Conservation (phyloP, 64 coral and sea anemone species). For the Dendronephthya gigantea region DNA sequence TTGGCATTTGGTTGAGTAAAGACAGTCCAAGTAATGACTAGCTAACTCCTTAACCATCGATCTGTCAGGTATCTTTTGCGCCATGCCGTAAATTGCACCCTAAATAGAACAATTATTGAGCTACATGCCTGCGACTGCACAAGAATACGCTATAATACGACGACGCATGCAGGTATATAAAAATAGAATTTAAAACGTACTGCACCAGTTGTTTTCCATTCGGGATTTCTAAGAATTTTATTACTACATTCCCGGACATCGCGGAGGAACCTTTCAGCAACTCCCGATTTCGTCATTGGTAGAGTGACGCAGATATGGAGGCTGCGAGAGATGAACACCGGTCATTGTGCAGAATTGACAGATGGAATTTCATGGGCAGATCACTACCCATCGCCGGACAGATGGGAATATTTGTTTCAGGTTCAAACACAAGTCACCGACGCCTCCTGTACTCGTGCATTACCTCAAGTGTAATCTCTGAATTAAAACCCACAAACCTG, state of each 20-base stretch:
- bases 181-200: not conserved
- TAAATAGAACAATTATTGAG: not conserved
- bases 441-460: too few species aligned
- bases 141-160: not conserved
- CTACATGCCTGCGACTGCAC: not conserved
- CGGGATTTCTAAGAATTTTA: not conserved
- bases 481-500: not conserved
- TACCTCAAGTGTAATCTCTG: too few species aligned
- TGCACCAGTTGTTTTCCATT: not conserved
- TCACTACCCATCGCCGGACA: too few species aligned
- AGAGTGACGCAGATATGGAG: not conserved
- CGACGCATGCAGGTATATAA: too few species aligned
- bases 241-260: not conserved
- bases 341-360: too few species aligned
- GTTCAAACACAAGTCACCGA: too few species aligned
- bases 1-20: not conserved
- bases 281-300: not conserved
- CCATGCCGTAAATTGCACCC: constrained; percentile 3
- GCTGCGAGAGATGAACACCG: not conserved
- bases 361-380: too few species aligned
- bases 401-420: too few species aligned
- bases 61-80: not conserved
- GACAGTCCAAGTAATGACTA: not conserved
- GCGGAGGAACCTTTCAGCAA: not conserved
- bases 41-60: not conserved